Evolutionary conservation across 2,113 vertebrate genomes (phyloP).

Genomic region (Prietella phreatophila): DNA sequence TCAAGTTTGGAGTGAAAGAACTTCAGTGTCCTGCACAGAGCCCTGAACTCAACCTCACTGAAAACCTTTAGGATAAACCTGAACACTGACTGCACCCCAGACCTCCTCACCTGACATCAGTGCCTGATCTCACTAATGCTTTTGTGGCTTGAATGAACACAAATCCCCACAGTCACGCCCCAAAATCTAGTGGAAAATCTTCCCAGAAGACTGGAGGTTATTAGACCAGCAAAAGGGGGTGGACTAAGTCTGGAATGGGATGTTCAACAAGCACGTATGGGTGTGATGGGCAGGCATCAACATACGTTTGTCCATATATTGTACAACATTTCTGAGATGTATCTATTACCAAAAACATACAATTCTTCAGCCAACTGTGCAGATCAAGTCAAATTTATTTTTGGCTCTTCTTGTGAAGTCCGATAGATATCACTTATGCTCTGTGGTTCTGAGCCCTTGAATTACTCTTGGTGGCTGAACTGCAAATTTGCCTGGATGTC

Average conservation of each 20-base stretch:
- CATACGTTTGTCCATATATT: neutral
- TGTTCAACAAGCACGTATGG: neutral
- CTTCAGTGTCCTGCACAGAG: no score
- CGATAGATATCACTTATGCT: neutral
- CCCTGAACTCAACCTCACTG: no score
- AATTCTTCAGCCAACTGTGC: neutral
- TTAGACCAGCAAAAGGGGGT: neutral
- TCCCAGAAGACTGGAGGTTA: neutral
- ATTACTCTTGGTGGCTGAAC: constrained; percentile 3
- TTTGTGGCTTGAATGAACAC: neutral
- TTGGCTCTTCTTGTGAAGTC: neutral
- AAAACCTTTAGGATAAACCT: no score
- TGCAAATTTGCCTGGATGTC: constrained; percentile 9
- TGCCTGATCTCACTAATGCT: neutral
- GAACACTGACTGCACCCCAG: neutral
- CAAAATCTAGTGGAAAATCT: neutral
- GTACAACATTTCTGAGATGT: neutral
- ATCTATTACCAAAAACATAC: neutral
- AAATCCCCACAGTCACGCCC: neutral
- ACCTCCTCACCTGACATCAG: neutral
- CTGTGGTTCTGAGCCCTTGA: neutral
- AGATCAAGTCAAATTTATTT: neutral
- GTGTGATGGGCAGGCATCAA: neutral
- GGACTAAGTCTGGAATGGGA: neutral
- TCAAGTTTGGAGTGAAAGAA: no score